Percentiles rank a stretch among this genome's conserved stretches.
Conservation (phyloP, 2,888 invertebrate species). For the Orthonychiurus folsomi region DNA sequence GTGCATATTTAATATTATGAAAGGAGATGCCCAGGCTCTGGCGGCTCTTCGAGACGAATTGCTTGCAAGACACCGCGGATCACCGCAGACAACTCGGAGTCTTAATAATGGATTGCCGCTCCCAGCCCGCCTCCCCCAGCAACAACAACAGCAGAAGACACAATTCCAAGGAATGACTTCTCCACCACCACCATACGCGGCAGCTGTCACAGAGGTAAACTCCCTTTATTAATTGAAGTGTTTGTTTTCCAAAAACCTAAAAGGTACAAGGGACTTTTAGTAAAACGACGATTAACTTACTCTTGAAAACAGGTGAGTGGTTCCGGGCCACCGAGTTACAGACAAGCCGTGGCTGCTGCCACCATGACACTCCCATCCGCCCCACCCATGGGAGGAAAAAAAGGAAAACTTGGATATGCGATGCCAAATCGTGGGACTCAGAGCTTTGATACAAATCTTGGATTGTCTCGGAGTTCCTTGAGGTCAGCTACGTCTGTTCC, state of each 20-base stretch:
- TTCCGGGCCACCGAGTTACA: slow-evolving; percentile 38
- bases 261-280: no score
- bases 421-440: slow-evolving; percentile 25
- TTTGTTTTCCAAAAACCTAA: no score
- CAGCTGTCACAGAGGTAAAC: slow-evolving; percentile 32
- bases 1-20: not conserved
- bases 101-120: not conserved
- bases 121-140: not conserved
- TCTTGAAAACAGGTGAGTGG: not conserved
- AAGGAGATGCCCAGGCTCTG: not conserved
- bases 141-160: slow-evolving; percentile 10
- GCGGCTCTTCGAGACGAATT: slow-evolving; percentile 21
- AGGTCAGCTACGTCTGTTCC: slow-evolving; percentile 25
- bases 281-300: not conserved
- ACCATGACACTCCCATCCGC: not conserved
- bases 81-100: slow-evolving; percentile 22
- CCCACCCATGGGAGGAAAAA: not conserved
- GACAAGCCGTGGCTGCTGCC: slow-evolving; percentile 34
- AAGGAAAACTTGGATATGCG: not conserved
- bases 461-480: not conserved
- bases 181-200: slow-evolving; percentile 36
- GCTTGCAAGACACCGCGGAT: slow-evolving; percentile 29
- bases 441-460: slow-evolving; percentile 31
- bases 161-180: slow-evolving; percentile 30
- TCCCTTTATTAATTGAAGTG: no score